Base-by-base conservation (phyloP, 2,888 invertebrate species). In the Tricholauxania praeusta region DNA sequence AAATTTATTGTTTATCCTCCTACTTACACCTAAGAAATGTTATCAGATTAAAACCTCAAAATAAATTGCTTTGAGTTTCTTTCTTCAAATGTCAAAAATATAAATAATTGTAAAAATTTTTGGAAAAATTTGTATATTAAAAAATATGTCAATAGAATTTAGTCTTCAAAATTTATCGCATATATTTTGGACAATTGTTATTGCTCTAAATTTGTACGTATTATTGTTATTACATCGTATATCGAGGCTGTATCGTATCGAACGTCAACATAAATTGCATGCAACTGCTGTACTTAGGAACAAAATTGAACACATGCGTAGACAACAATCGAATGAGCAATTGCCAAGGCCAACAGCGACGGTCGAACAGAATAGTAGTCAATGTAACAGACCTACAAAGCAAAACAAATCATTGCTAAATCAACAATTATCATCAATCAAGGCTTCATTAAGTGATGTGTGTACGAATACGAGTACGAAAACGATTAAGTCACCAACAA, bases 131-230 rank as follows among this genome's bases (percentile, higher is more conserved):
- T 59, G 39, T 72, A 32, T 12, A 59, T 62, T 53, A 63, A 53
- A 67, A 60, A 70, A 53, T 17, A 78, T 78, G 78, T 65, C 66
- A 76, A 74, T 77, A 68, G 74, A 71, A 62, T 72, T 76, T 49
- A 76, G 71, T 76, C 72, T 77, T 74, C 78, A 75, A 78, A 78
- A 79, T 77, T 75, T 78, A 74, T 67, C 75, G 70, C 74, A 78
- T 65, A 39, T 78, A 53, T 78, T 77, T 64, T 79, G 79, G 79
- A 73, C 77, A 39, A 73, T 72, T 66, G 72, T 77, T 28, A 32
- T 75, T 62, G 63, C 62, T 22, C 71, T 77, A 72, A 73, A 73
- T 71, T 68, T 77, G n/a, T 78, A 78, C 69, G 65, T 77, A 12
- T 51, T 75, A 49, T 71, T 73, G 68, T 65, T 77, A 49, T 60